Evolutionary conservation across 2,113 vertebrate species (phyloP), one percentile per base, ranked within the genome.

Genomic region (Nycticorax nycticorax): DNA sequence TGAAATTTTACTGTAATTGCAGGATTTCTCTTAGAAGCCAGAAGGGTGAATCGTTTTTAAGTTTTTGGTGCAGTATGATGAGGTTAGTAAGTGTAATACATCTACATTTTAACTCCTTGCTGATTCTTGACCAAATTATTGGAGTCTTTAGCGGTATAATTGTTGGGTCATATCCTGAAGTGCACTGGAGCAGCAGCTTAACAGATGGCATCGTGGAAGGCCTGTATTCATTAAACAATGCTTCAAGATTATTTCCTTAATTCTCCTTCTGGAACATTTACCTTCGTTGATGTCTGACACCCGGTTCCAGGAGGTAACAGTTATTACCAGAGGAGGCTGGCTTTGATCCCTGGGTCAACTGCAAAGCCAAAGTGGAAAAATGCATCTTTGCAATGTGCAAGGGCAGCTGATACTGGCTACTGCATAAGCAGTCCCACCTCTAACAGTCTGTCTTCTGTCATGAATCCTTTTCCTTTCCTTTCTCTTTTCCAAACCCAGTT

Each of bases 111-210:
- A 79, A 87, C 56, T 92, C 73, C 62, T 72, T 90, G 79, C 32
- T n/a, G 39, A 69, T 82, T 93, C 79, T 93, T 97, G 91, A 89
- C 66, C 77, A 75, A 86, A 53, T 89, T 39, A 84, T 7, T 68
- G 27, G 18, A 79, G 83, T 52, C 80, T 76, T 96, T 81, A 90
- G 83, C 39, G 78, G 52, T 56, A 47, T 17, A 78, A 93, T 18
- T 92, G 48, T 19, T 82, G 56, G 55, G 62, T 89, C 87, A 79
- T 26, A 80, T 55, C 48, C 82, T 73, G 50, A 93, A 62, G 85
- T 21, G 47, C 41, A 63, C 32, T 74, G 90, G 74, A 93, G 28
- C 72, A 83, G 82, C 63, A 85, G 47, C 53, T 77, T 88, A 93
- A 95, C 35, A 84, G 67, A 84, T 2, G 12, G 52, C 59, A 86